Evolutionary conservation across 2,888 invertebrate genomes (phyloP).

Genomic region (Ceramica pisi): DNA sequence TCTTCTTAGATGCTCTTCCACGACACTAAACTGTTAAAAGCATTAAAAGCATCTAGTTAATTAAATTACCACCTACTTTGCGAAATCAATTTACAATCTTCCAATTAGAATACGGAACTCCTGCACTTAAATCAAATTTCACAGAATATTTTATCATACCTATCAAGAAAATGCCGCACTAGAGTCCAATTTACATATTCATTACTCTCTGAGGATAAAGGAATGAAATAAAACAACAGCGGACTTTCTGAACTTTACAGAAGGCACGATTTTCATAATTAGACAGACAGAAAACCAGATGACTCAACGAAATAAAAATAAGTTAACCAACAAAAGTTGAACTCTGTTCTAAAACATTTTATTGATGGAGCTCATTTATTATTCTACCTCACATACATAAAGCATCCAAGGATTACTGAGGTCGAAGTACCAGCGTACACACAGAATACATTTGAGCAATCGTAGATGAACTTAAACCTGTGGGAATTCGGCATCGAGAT

Average conservation of each 20-base stretch:
- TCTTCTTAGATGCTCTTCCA: slow-evolving; percentile 1
- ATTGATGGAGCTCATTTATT: slow-evolving; percentile 44
- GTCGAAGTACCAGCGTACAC: slow-evolving; percentile 40
- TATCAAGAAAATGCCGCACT: slow-evolving; percentile 58
- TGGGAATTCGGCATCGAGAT: slow-evolving; percentile 52
- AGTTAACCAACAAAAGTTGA: slow-evolving; percentile 14
- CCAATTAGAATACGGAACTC: slow-evolving; percentile 58
- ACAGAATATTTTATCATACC: slow-evolving; percentile 60
- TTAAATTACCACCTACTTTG: slow-evolving; percentile 43
- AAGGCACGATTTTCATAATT: slow-evolving; percentile 55
- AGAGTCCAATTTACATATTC: slow-evolving; percentile 74
- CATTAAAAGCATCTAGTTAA: slow-evolving; percentile 36
- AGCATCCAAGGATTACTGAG: slow-evolving; percentile 50
- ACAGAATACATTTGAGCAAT: slow-evolving; percentile 62
- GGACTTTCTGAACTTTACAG: slow-evolving; percentile 56
- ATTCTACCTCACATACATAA: slow-evolving; percentile 56
- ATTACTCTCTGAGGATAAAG: slow-evolving; percentile 65
- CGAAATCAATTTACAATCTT: slow-evolving; percentile 55
- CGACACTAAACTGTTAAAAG: slow-evolving; percentile 36
- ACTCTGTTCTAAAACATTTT: slow-evolving; percentile 32
- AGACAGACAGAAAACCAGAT: slow-evolving; percentile 34
- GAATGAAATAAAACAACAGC: slow-evolving; percentile 68
- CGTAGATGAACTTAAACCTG: slow-evolving; percentile 55
- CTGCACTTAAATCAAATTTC: slow-evolving; percentile 60
- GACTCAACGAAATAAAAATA: slow-evolving; percentile 31